Evolutionary conservation across 2,113 vertebrate genomes (phyloP), one percentile per base, ranked within the genome.

Genomic region (Sminthopsis crassicaudata): DNA sequence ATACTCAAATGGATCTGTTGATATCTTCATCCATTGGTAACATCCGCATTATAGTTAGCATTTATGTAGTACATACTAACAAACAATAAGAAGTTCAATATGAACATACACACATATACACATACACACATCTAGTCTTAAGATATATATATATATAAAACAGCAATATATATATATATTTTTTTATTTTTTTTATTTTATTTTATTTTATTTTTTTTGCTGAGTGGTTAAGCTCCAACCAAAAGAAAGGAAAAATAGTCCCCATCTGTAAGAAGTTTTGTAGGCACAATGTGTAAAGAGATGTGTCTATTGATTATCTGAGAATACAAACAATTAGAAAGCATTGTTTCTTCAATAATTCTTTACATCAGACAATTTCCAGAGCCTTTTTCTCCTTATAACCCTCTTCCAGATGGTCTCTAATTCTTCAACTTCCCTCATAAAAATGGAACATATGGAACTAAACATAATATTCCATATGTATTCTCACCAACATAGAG

Each of bases 351-450:
- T 84, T 84, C 16, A 42, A 42, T 16, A 23, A n/a, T 84, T 42
- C 19, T n/a, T 84, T 84, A 92, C 90, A 24, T 53, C 42, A 95
- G 19, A 7, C 53, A 92, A 46, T 26, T 95, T 95, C 48, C 16
- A 93, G 53, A 95, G 42, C 93, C 42, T 92, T 60, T 96, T 91
- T 4, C 27, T 91, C 48, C 51, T 93, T 25, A 95, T 93, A 36
- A 19, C 42, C 1, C 25, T 60, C 94, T 12, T n/a, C 53, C 89
- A 36, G 53, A 76, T 94, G 90, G 36, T 96, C 46, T 25, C 0
- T 76, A 46, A 8, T 36, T 94, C 94, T 12, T 92, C 90, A 90
- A 94, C 53, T 46, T 91, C 22, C 24, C 84, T 95, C 46, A 92
- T 48, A 84, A 46, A 96, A 92, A 24, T 91, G 0, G 46, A 95